Evolutionary conservation across 2,113 vertebrate genomes (phyloP), one percentile per base, ranked within the genome.

Genomic region (Triplophysa tibetana): DNA sequence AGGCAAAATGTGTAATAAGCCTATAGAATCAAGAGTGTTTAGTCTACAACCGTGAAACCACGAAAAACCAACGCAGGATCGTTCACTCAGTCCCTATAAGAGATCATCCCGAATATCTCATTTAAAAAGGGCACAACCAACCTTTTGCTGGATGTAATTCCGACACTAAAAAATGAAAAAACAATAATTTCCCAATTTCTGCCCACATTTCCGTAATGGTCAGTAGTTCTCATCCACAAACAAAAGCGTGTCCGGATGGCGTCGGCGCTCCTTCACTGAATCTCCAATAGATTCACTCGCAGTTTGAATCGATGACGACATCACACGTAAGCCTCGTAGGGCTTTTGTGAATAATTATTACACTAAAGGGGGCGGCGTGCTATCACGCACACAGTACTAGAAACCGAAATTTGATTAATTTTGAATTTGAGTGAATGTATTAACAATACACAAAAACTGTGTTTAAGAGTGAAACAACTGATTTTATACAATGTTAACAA

Each of bases 161-260:
- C 82, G 84, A 79, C 45, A 89, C 1, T 23, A 93, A 63, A 56
- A 91, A 75, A 58, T 88, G 87, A 11, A 93, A 83, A 79, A 93
- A 87, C 80, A 93, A 24, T 84, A 92, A 12, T 41, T 88, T 92
- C 85, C 91, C 86, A 70, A 90, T 80, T 85, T 88, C 88, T 78
- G 87, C 89, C 91, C 92, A 91, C 93, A 94, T 94, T 78, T 91
- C 91, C 52, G 72, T 63, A 81, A 81, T 69, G 82, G 84, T 82
- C 78, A 86, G 84, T 80, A 85, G 80, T 67, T 86, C 85, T 90
- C 89, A 88, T 89, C 87, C 90, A 88, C 89, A 85, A 66, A 90
- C 91, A 92, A 92, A 92, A 91, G 85, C 70, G 80, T 60, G 82
- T 87, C 89, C 86, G 68, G 81, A 8, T 88, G 81, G 82, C 86